Base-by-base conservation (phyloP, 2,888 invertebrate genomes). In the Yponomeuta sedellus region DNA sequence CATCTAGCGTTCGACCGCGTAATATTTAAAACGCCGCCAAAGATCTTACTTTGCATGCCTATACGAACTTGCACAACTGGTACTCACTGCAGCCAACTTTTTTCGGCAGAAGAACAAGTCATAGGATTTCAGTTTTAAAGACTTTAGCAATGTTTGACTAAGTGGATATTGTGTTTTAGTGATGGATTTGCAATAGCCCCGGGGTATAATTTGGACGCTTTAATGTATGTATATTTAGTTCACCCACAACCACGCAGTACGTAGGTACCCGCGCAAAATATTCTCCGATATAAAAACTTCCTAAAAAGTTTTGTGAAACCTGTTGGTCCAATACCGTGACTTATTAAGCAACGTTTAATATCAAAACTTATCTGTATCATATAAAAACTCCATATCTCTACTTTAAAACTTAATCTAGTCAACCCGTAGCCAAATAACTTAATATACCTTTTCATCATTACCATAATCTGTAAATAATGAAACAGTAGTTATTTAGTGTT, bases 281-380 rank as follows among this genome's bases (percentile, higher is more conserved):
- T 12, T 20, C 62, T 61, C 25, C 25, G 5, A 20, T 22, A 4
- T 59, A 22, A 11, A 59, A 59, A 22, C 22, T 59, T 52, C 16
- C 12, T 16, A 12, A 52, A 52, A 52, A 52, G 44, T 52, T 52
- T 52, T 6, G 44, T 52, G 44, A 67, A 70, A 78, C 79, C 79
- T 74, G 69, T 82, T 68, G 88, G 89, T 82, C 88, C 89, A 89
- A 86, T 71, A 22, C 70, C 81, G 85, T 86, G 89, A 88, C 87
- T 88, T 89, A 78, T 71, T 75, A 71, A 77, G 68, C 69, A 78
- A 77, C 75, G 71, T 72, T 71, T 73, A 69, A 86, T 87, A 87
- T 86, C 86, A 80, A n/a, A 75, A 73, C 69, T 34, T 34, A 34
- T 8, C 69, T 72, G 73, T 76, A 76, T 74, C 72, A 72, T 22